Evolutionary conservation across 1,140 invertebrate species (phyloP).

Genomic region (Harlomillsia oculata): DNA sequence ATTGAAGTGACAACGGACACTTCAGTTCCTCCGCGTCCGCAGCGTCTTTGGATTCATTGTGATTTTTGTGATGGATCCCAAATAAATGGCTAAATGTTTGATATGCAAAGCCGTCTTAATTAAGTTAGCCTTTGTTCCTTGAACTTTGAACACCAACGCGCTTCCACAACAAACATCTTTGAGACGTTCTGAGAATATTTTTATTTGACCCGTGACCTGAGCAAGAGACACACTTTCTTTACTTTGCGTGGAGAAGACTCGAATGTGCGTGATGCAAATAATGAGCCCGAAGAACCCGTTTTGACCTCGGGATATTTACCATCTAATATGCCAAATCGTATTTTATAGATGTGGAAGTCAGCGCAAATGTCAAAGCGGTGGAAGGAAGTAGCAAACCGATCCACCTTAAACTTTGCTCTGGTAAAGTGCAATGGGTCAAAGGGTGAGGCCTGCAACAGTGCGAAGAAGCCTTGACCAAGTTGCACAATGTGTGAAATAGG

Average conservation of each 20-base stretch:
- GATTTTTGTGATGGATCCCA: slow-evolving; percentile 23
- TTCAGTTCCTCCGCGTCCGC: slow-evolving; percentile 5
- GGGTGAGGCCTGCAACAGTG: no score
- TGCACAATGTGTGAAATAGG: no score
- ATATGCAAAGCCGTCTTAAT: slow-evolving; percentile 28
- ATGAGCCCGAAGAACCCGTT: no score
- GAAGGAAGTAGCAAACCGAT: no score
- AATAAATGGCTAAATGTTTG: slow-evolving; percentile 44
- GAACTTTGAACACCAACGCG: slow-evolving; percentile 3
- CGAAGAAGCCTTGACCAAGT: no score
- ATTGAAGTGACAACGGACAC: slow-evolving; percentile 16
- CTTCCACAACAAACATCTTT: slow-evolving; percentile 1
- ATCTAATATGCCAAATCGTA: no score
- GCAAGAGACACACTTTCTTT: slow-evolving; percentile 81
- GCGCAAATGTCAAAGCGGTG: no score
- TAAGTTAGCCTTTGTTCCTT: slow-evolving; percentile 31
- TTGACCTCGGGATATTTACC: no score
- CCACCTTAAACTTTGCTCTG: no score
- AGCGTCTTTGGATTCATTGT: no score
- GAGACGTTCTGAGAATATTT: slow-evolving; percentile 66
- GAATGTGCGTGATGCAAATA: slow-evolving; percentile 60
- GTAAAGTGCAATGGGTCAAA: no score
- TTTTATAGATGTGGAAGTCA: no score
- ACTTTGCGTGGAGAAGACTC: slow-evolving; percentile 86
- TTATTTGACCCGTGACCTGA: slow-evolving; percentile 94